Conservation (phyloP, 1,140 invertebrate species). For the Pararge aegeria region DNA sequence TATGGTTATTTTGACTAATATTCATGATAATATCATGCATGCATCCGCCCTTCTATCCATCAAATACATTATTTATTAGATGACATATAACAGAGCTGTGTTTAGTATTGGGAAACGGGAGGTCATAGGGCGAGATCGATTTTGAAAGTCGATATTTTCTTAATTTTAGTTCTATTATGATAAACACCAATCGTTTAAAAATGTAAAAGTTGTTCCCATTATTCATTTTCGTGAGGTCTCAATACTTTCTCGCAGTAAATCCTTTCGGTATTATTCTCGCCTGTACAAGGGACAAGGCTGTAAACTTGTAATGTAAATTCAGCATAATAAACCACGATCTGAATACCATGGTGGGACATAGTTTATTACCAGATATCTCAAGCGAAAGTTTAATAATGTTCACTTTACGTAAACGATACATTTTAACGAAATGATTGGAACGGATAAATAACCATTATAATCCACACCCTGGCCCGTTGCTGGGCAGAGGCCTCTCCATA, state of each 20-base stretch:
- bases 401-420: neutral
- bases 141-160: too few species aligned
- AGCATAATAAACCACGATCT: slow-evolving; percentile 29
- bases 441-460: neutral
- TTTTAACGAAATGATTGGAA: neutral
- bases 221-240: slow-evolving; percentile 2
- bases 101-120: too few species aligned
- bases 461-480: too few species aligned
- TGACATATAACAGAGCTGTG: too few species aligned
- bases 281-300: slow-evolving; percentile 20
- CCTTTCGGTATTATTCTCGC: slow-evolving; percentile 22
- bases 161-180: too few species aligned
- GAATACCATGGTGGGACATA: slow-evolving; percentile 19
- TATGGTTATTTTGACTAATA: too few species aligned
- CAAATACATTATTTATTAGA: too few species aligned
- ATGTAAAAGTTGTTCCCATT: slow-evolving; percentile 5
- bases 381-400: slow-evolving; percentile 20
- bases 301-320: slow-evolving; percentile 29
- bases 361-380: slow-evolving; percentile 26
- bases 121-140: too few species aligned
- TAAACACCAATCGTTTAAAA: neutral
- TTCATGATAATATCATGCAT: too few species aligned
- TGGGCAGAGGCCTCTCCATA: too few species aligned
- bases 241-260: slow-evolving; percentile 29
- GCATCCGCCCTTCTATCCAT: too few species aligned